A percentile compares a stretch with the other conserved stretches of the same genome.
Evolutionary conservation across 2,113 vertebrate genomes (phyloP).

Genomic region (Tenrec ecaudatus): DNA sequence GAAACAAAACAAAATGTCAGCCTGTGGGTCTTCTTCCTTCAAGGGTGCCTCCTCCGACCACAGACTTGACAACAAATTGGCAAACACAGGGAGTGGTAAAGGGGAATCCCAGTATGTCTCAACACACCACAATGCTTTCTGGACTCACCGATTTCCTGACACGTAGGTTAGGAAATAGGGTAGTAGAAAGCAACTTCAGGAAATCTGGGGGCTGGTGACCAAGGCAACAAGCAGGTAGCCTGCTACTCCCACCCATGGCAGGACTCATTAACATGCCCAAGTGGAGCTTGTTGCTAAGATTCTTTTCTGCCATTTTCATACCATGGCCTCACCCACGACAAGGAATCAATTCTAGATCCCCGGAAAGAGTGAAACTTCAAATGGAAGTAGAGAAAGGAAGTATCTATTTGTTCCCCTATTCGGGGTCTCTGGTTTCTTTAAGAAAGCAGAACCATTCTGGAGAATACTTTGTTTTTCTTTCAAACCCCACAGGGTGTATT

Average conservation of each 20-base stretch:
- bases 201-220: neutral
- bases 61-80: neutral
- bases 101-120: neutral
- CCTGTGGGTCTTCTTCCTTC: neutral
- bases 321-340: neutral
- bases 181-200: neutral
- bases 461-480: neutral
- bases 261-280: neutral
- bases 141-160: neutral
- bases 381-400: neutral
- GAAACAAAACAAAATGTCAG: neutral
- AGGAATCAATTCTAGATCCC: neutral
- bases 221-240: neutral
- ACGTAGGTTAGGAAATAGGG: neutral
- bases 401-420: neutral
- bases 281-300: neutral
- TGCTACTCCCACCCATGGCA: neutral
- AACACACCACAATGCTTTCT: rapidly evolving
- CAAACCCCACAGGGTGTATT: neutral
- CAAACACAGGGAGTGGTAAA: neutral
- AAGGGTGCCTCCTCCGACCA: neutral
- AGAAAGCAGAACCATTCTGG: neutral
- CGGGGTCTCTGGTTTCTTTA: neutral
- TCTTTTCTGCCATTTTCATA: neutral
- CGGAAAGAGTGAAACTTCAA: neutral